Evolutionary conservation across 2,888 invertebrate species (phyloP), one percentile per base, ranked within the genome.

Genomic region (Camptogramma bilineatum): DNA sequence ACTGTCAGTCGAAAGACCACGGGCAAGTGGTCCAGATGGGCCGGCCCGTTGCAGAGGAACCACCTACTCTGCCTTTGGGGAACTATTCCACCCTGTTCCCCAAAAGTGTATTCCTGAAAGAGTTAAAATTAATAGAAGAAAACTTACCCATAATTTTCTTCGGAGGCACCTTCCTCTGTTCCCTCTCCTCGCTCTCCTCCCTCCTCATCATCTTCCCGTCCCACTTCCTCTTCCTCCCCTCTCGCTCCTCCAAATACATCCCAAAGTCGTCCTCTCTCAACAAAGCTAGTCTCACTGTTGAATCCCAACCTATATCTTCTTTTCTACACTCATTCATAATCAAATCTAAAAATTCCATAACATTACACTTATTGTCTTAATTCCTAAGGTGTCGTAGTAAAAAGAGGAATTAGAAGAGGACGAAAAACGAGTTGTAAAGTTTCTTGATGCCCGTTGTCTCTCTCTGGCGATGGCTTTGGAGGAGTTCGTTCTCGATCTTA

Each of bases 381-480:
- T 13, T 39, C 46, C 52, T 42, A 18, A 17, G 34, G 10, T 28
- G 21, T 17, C 3, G 44, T 44, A 13, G 9, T 5, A 5, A 16
- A 42, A 13, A 1, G 9, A 10, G 63, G 63, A 77, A 64, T 96
- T 97, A 97, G 92, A 97, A 97, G 88, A 97, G 95, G 75, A 97
- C 97, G 88, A 97, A 97, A 93, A 97, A 97, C 68, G 97, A 97
- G 92, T 97, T 97, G 93, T 97, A 97, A 85, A 97, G 93, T 89
- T 97, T 97, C 91, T 97, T 97, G 82, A 97, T 96, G 68, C 97
- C 97, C 53, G 97, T 97, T 24, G 96, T 96, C 88, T 97, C 97
- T 83, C 96, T 94, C 88, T 97, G 97, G 81, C 97, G 95, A 85
- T 96, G 97, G 84, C 96, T 96, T 87, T 96, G 96, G 66, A 97